A percentile compares a stretch with the other conserved stretches of the same genome.
Evolutionary conservation across 2,888 invertebrate species (phyloP).

Genomic region (Caenorhabditis doughertyi): DNA sequence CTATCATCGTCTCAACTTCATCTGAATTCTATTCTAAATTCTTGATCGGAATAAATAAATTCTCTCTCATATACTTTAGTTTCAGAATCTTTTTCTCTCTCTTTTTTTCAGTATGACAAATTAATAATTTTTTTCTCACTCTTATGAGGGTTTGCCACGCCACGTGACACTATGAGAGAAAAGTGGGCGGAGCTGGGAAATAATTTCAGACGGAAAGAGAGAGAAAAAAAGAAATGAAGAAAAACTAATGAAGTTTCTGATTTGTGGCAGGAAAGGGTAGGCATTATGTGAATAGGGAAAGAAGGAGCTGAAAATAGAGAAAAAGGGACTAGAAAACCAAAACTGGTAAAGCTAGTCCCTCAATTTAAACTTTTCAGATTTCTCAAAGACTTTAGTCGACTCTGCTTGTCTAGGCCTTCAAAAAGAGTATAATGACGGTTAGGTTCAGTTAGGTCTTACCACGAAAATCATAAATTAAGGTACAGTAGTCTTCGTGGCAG

Average conservation of each 20-base stretch:
- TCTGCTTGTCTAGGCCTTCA: background rate
- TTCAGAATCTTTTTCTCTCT: background rate
- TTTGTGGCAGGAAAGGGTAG: background rate
- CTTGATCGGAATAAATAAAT: background rate
- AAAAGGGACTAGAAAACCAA: too few relatives aligned
- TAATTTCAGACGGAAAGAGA: background rate
- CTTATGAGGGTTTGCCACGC: background rate
- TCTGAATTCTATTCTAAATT: constrained; percentile 1
- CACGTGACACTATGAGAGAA: background rate
- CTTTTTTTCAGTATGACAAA: constrained; percentile 16
- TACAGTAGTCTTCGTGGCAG: too few relatives aligned
- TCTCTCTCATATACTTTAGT: background rate
- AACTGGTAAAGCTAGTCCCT: too few relatives aligned
- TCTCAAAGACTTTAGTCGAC: too few relatives aligned
- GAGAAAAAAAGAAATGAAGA: background rate
- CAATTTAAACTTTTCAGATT: too few relatives aligned
- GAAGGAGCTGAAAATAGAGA: background rate
- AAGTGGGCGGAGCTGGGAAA: background rate
- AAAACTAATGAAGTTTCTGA: constrained; percentile 32
- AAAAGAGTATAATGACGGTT: background rate
- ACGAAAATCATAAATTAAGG: too few relatives aligned
- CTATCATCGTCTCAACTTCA: too few relatives aligned
- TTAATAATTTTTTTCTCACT: constrained; percentile 29
- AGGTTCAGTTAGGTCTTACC: too few relatives aligned
- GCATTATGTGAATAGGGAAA: background rate